Base-by-base conservation (phyloP, 2,113 vertebrate genomes). In the Sander vitreus region DNA sequence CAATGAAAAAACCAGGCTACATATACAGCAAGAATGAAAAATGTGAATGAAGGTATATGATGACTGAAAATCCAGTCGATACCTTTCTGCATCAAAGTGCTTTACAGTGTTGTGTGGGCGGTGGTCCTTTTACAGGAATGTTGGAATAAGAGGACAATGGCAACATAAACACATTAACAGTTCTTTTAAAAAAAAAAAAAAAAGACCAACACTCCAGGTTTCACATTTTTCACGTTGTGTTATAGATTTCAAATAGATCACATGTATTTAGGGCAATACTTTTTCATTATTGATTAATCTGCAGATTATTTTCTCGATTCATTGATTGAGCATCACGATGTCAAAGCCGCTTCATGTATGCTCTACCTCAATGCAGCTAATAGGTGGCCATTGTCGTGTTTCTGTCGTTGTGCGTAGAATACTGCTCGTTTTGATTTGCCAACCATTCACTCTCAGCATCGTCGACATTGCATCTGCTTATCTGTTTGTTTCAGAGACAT, bases 401-500 rank as follows among this genome's bases (percentile, higher is more conserved):
- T 68, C 12, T 54, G n/a, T 27, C 14, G 4, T 21, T 18, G 18
- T 51, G 50, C 23, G 6, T 10, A 23, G 21, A 25, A 11, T 25
- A 15, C 47, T 57, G 21, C 16, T 30, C 1, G 13, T 57, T 43
- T 50, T 50, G 13, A 43, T 60, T 54, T 33, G 3, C 4, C 15
- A 63, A 19, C 39, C 21, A 25, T 30, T 33, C 23, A 75, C 48
- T 58, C 64, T 78, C 33, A 62, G 21, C 45, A 27, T 69, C 7
- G 14, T 78, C 78, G 25, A 19, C 45, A 36, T 60, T 47, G 4
- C 1, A 1, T 74, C 51, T 85, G 50, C 78, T 54, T 58, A 58
- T 54, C n/a, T 67, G 12, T 78, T 45, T 77, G 13, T 76, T 45
- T 64, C 18, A 54, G 16, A 69, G 72, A 60, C 62, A 60, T 66